Evolutionary conservation across 2,888 invertebrate species (phyloP), one percentile per base, ranked within the genome.

Genomic region (Chloroclystis v-ata): DNA sequence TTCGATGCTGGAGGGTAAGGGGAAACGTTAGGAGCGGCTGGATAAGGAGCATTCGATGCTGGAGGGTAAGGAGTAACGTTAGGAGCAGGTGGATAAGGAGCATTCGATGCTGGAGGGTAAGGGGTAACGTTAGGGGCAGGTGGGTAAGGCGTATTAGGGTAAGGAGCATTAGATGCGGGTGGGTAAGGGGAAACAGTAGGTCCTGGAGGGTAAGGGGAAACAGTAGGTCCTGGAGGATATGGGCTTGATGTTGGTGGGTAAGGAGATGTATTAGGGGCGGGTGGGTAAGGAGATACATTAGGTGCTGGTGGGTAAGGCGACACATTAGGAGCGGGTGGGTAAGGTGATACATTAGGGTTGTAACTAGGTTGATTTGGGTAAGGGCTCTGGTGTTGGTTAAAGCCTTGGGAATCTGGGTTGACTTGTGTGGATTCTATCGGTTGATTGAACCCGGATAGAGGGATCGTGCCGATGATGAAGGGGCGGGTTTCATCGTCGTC

Each of bases 401-500:
- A 42, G 6, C 50, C 56, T n/a, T 56, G 67, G 4, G 53, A 48
- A 26, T 51, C 54, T 37, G 61, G 63, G 1, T 28, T 13, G n/a
- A 30, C 33, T 11, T 55, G 45, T 0, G 67, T 40, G 0, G 77
- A 72, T 0, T 29, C n/a, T 29, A 46, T 28, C 1, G 37, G 14
- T 5, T 24, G 35, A 33, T 68, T 63, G 0, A 67, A 49, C 16
- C 69, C 76, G 0, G 60, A 48, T 4, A 86, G 52, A 0, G 86
- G 85, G 2, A 82, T 54, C 3, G 69, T 75, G 0, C 86, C 86
- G 10, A 87, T 65, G 6, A 74, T 60, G 12, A 85, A 59, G 0
- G 55, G 62, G 0, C 56, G 62, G 0, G 55, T 45, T 1, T 71
- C 69, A 0, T 71, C 67, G 4, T 60, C 60, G 55, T 72, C 66